phyloP scores from a whole-genome alignment of 64 coral and sea anemone species.

The Stylophora pistillata region DNA sequence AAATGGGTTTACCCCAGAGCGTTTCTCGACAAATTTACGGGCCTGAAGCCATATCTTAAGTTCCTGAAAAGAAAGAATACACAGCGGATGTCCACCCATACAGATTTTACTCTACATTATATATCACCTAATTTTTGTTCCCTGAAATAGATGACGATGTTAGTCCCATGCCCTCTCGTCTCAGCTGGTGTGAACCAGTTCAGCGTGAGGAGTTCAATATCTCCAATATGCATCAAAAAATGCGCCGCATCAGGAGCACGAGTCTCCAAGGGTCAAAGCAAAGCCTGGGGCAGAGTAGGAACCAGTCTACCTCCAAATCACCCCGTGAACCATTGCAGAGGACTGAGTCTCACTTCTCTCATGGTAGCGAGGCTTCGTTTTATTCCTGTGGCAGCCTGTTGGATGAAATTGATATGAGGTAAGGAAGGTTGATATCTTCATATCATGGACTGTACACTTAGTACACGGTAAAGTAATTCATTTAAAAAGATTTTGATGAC shows the following conservation, averaged over 20 bases:
- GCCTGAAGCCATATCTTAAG: no score
- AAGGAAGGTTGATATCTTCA: background rate
- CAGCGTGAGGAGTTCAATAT: constrained; percentile 59
- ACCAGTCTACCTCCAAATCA: constrained; percentile 5
- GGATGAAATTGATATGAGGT: constrained; percentile 68
- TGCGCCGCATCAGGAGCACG: constrained; percentile 56
- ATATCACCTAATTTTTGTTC: background rate
- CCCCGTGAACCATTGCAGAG: background rate
- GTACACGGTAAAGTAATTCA: no score
- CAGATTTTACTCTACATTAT: background rate
- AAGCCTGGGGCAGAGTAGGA: constrained; percentile 55
- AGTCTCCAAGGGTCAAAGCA: constrained; percentile 59
- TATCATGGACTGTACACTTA: no score
- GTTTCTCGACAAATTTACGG: no score
- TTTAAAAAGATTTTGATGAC: no score
- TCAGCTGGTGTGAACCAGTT: constrained; percentile 73
- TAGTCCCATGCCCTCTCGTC: constrained; percentile 26
- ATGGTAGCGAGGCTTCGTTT: constrained; percentile 90
- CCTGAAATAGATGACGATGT: constrained; percentile 3
- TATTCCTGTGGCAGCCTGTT: constrained; percentile 95
- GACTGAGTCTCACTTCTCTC: constrained; percentile 66
- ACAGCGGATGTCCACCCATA: no score
- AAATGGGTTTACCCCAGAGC: no score
- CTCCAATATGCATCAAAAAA: constrained; percentile 66
- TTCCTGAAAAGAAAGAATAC: no score